Base-by-base conservation (phyloP, 2,113 vertebrate species). In the Anthoscopus minutus region DNA sequence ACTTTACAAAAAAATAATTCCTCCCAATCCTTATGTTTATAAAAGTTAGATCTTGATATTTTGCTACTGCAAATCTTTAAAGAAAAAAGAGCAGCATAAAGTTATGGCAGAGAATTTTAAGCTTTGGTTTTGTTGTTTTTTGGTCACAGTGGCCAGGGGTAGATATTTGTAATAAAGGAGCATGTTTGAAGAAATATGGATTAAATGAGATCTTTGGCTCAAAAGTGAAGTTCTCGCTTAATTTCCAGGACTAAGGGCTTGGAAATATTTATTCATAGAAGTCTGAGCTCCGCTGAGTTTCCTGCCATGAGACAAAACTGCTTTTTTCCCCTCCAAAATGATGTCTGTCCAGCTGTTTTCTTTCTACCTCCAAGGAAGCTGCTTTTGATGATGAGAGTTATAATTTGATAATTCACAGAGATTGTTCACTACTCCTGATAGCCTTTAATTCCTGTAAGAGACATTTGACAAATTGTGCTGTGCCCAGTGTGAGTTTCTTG, bases 321-420 rank as follows among this genome's bases (percentile, higher is more conserved):
- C 4, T 19, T 56, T 16, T 4, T 3, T 2, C 10, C 6, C 12
- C 30, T 25, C 15, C 1, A 1, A 57, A 73, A 14, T 30, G 4
- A 56, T 54, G 8, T 7, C n/a, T 44, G 19, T 42, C 64, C 84
- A 51, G 25, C 35, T 78, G 24, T 28, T 81, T 24, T 8, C 31
- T 54, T 57, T 50, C 47, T 44, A 7, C 45, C 24, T 62, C 38
- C 33, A 38, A 67, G 13, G 33, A 84, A 54, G 42, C 17, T 70
- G 21, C 17, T 48, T 65, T 57, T 70, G 56, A 28, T 62, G 67
- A n/a, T 35, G 45, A 18, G 9, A 87, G 8, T 10, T 61, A 1
- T 30, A 57, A 70, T 70, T 92, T 82, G 74, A 70, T 38, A 50
- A 66, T 21, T 15, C 8, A 48, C 0, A 11, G 17, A 23, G 37